A percentile compares a stretch with the other conserved stretches of the same genome.
Conservation (phyloP, 2,113 vertebrate species). For the Prunella fulvescens region DNA sequence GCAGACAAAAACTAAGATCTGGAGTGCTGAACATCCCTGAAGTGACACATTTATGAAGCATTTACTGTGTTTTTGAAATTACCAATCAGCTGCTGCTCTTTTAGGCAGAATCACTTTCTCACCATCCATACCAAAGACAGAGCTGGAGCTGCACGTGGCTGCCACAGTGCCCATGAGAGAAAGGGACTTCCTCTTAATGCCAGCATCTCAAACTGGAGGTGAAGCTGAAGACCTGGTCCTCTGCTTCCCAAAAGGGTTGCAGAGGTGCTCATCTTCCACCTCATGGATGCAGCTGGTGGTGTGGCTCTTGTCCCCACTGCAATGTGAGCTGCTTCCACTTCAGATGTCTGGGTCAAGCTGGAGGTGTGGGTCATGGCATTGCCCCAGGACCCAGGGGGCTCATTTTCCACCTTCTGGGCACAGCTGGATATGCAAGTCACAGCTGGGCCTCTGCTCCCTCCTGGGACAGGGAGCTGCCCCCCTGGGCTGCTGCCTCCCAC, state of each 20-base stretch:
- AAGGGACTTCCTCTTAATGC: background rate
- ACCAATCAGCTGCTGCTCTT: background rate
- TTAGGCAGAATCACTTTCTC: background rate
- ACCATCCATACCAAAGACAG: background rate
- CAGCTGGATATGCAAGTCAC: background rate
- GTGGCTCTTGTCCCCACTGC: background rate
- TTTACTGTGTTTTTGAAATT: background rate
- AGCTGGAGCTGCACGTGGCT: background rate
- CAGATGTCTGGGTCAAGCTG: background rate
- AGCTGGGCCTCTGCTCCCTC: background rate
- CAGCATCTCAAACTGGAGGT: background rate
- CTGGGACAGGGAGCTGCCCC: background rate
- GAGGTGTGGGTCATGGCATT: background rate
- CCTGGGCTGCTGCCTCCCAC: background rate
- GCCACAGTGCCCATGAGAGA: fast-evolving
- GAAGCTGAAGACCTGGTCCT: background rate
- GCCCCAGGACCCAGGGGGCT: background rate
- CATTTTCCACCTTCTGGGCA: background rate
- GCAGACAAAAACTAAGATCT: background rate
- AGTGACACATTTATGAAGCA: background rate
- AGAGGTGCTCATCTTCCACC: background rate
- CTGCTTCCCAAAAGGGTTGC: background rate
- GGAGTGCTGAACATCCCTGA: background rate
- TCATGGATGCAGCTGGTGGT: background rate
- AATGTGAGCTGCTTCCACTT: background rate